Evolutionary conservation across 2,888 invertebrate genomes (phyloP), one percentile per base, ranked within the genome.

Genomic region (Thymelicus sylvestris): DNA sequence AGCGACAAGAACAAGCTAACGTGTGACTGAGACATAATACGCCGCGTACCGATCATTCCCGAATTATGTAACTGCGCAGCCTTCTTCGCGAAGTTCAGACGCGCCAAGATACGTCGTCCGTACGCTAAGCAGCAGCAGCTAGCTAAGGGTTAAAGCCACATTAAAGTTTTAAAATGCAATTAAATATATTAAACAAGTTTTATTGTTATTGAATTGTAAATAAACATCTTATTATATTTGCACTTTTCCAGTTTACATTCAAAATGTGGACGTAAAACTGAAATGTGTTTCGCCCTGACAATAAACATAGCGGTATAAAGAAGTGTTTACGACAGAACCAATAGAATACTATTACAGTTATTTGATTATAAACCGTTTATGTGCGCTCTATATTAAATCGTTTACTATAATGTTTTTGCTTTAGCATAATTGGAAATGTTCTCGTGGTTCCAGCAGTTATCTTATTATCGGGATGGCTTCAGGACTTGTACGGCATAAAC

Each of bases 361-460:
- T 65, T 70, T 65, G 70, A 65, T 70, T 70, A 65, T 70, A 65
- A 65, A 70, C 41, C 64, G 70, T 70, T 70, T 70, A 70, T 50
- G 60, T 65, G 64, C 50, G 65, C 41, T 65, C 70, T 70, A 70
- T 70, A 70, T 70, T 70, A 70, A 70, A 70, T 70, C 70, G 70
- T 70, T 70, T 70, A 70, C 65, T 65, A 70, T 70, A 71, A 71
- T 71, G 70, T 71, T 61, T 66, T 70, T 65, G 70, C 70, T 66
- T 71, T 61, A 66, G 70, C 70, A 71, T 71, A 71, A 71, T 71
- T 71, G 70, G 70, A 71, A 71, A 71, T 71, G 70, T 71, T 71
- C 70, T 52, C 66, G 44, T 61, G 61, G 70, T 66, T 38, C 31
- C 70, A 44, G 24, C 65, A 24, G 66, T 71, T 71, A 71, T 71